phyloP scores from a whole-genome alignment of 2,797 vertebrate genomes.

The Poecilia gillii region DNA sequence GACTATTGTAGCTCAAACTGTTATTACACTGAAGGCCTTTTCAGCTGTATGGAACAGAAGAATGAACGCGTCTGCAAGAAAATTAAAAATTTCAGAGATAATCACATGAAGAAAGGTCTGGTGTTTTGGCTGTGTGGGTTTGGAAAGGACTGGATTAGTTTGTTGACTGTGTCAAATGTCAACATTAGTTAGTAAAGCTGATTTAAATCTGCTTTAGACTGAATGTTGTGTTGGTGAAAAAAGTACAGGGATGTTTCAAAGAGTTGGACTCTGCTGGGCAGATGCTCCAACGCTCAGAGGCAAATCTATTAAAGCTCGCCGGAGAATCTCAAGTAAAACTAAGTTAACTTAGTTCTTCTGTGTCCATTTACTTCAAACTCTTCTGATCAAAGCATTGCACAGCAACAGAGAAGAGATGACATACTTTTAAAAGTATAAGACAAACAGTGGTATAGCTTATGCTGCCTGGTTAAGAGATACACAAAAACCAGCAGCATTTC shows the following conservation, averaged over 20 bases:
- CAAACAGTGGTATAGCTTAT: not conserved
- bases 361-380: not conserved
- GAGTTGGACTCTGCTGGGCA: too few species aligned
- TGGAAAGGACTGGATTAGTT: not conserved
- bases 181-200: not conserved
- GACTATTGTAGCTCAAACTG: not conserved
- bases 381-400: not conserved
- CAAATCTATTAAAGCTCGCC: not conserved
- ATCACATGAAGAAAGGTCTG: not conserved
- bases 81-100: not conserved
- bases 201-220: not conserved
- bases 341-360: not conserved
- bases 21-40: not conserved
- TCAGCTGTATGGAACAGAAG: not conserved
- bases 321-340: not conserved
- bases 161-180: not conserved
- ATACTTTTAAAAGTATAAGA: not conserved
- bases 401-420: not conserved
- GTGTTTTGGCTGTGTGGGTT: not conserved
- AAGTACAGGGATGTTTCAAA: conserved; percentile 1
- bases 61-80: not conserved
- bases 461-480: not conserved
- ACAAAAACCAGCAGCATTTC: not conserved
- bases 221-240: not conserved
- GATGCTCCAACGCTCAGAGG: not conserved